Conservation (phyloP, 2,888 invertebrate genomes). For the Acleris cristana region DNA sequence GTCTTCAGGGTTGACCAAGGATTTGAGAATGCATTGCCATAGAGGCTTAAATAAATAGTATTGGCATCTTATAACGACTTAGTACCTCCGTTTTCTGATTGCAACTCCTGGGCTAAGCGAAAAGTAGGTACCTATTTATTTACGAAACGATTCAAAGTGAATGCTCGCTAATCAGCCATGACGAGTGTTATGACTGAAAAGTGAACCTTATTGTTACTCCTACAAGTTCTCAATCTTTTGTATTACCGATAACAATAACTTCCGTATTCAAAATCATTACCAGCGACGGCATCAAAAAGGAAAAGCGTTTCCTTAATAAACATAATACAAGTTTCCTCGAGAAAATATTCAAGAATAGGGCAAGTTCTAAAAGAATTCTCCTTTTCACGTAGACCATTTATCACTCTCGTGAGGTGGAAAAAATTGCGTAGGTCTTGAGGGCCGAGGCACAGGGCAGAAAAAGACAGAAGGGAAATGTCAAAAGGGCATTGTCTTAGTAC, state of each 20-base stretch:
- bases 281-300: slow-evolving; percentile 19
- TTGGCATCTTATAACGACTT: too few relatives aligned
- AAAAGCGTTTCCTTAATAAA: slow-evolving; percentile 34
- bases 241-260: slow-evolving; percentile 3
- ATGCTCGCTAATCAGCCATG: too few relatives aligned
- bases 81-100: too few relatives aligned
- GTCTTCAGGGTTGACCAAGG: too few relatives aligned
- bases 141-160: too few relatives aligned
- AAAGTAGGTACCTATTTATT: too few relatives aligned
- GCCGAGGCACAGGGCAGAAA: slow-evolving; percentile 40
- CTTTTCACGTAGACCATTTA: slow-evolving; percentile 66
- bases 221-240: not conserved
- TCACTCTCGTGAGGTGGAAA: slow-evolving; percentile 65
- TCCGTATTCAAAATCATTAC: slow-evolving; percentile 20
- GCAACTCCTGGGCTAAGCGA: too few relatives aligned
- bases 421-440: slow-evolving; percentile 63
- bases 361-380: slow-evolving; percentile 60
- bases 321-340: slow-evolving; percentile 36
- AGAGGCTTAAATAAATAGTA: too few relatives aligned
- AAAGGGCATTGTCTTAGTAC: not conserved
- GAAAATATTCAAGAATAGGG: slow-evolving; percentile 42
- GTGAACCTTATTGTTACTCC: not conserved
- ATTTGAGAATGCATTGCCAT: too few relatives aligned
- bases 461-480: slow-evolving; percentile 5
- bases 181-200: too few relatives aligned